A percentile compares a stretch with the other conserved stretches of the same genome.
Evolutionary conservation across 2,113 vertebrate species (phyloP).

Genomic region (Ciconia boyciana): DNA sequence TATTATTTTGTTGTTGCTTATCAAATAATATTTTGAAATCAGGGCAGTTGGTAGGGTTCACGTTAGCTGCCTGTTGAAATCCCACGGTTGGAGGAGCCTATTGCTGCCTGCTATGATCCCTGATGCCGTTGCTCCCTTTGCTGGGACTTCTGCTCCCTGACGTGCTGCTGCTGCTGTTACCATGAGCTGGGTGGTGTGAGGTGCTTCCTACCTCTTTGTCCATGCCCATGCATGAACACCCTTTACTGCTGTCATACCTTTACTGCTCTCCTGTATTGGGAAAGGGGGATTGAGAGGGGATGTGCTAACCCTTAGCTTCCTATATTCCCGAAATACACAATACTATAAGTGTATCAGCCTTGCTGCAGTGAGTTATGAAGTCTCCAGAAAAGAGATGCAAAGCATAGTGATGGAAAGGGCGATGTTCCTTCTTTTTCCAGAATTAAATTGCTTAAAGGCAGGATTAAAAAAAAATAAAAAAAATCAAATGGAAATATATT

Average conservation of each 20-base stretch:
- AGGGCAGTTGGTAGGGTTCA: not conserved
- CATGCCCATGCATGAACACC: fast-evolving
- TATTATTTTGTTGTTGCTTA: not conserved
- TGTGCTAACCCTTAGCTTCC: not conserved
- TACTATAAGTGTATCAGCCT: not conserved
- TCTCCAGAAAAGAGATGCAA: not conserved
- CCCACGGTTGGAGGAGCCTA: not conserved
- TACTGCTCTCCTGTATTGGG: not conserved
- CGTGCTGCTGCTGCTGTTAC: not conserved
- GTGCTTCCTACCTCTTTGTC: not conserved
- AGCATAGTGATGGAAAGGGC: not conserved
- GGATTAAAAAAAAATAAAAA: not conserved
- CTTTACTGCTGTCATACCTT: not conserved
- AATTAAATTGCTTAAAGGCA: not conserved
- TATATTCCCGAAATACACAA: not conserved
- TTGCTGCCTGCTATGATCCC: not conserved
- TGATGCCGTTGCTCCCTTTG: not conserved
- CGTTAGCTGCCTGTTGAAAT: not conserved
- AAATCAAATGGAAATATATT: not conserved
- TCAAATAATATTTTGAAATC: not conserved
- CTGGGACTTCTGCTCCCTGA: not conserved
- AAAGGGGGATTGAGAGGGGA: not conserved
- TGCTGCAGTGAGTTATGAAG: not conserved
- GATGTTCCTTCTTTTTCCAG: not conserved
- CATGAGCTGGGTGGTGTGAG: fast-evolving